Percentiles rank a stretch among this genome's conserved stretches.
Evolutionary conservation across 1,140 invertebrate genomes (phyloP).

Genomic region (Frieseomelitta varia): DNA sequence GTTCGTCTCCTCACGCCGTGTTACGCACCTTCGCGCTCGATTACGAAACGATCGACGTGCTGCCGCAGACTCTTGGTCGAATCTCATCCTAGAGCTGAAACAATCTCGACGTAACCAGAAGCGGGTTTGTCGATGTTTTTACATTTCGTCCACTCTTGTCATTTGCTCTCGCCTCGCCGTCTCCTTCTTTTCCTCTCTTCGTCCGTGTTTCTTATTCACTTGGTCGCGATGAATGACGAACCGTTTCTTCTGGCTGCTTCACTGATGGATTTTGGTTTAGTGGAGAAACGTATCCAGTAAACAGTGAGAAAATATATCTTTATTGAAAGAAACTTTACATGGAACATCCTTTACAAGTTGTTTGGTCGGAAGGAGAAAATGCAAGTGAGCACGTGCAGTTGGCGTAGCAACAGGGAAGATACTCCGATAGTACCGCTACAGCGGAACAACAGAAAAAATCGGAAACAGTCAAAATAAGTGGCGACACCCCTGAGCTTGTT

Average conservation of each 20-base stretch:
- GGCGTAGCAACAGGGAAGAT: too few relatives aligned
- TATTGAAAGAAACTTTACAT: too few relatives aligned
- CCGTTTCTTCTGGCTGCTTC: constrained; percentile 52
- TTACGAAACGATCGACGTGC: constrained; percentile 8
- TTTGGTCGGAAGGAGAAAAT: too few relatives aligned
- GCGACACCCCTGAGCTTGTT: too few relatives aligned
- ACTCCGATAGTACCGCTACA: too few relatives aligned
- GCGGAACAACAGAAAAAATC: too few relatives aligned
- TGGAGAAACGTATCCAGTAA: too few relatives aligned
- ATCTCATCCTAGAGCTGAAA: constrained; percentile 15
- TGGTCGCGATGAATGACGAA: constrained; percentile 36
- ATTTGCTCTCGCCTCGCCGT: background rate
- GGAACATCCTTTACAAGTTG: too few relatives aligned
- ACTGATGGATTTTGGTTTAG: too few relatives aligned
- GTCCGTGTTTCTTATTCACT: background rate
- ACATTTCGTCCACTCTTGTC: constrained; percentile 3
- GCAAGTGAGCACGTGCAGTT: too few relatives aligned
- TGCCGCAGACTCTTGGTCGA: background rate
- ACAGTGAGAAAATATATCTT: too few relatives aligned
- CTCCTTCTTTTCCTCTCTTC: background rate
- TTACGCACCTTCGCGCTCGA: constrained; percentile 23
- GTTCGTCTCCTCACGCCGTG: constrained; percentile 22
- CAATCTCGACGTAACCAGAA: constrained; percentile 5
- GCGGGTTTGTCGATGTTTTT: constrained; percentile 18
- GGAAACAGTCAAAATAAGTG: too few relatives aligned